A percentile compares a stretch with the other conserved stretches of the same genome.
Conservation (phyloP, 2,888 invertebrate species). For the Torymus auratus region DNA sequence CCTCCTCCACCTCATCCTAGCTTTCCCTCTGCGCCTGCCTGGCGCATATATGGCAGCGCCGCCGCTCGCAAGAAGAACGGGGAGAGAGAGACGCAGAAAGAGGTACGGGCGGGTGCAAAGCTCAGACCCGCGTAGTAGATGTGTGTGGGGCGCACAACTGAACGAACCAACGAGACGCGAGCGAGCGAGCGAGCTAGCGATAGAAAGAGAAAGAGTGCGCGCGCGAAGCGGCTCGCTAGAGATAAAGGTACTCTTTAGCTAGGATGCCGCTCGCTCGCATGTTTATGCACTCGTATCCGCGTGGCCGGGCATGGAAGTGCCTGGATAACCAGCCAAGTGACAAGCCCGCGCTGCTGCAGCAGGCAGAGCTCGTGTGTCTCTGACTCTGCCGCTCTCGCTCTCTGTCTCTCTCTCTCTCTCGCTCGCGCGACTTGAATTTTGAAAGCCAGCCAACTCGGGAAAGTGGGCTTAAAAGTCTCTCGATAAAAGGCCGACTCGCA, state of each 20-base stretch:
- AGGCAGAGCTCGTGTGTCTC: slow-evolving; percentile 38
- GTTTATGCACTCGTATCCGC: slow-evolving; percentile 76
- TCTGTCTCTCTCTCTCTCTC: slow-evolving; percentile 29
- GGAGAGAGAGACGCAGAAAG: slow-evolving; percentile 33
- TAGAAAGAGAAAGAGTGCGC: slow-evolving; percentile 58
- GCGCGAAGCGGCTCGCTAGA: slow-evolving; percentile 71
- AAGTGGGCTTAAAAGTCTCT: slow-evolving; percentile 76
- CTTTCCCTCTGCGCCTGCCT: slow-evolving; percentile 54
- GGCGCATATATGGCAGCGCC: slow-evolving; percentile 50
- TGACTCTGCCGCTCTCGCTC: slow-evolving; percentile 32
- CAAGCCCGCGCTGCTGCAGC: slow-evolving; percentile 67
- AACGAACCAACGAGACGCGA: slow-evolving; percentile 57
- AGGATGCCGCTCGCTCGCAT: slow-evolving; percentile 75
- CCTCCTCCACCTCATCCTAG: slow-evolving; percentile 60
- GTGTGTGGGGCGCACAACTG: slow-evolving; percentile 47
- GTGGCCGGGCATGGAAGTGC: slow-evolving; percentile 76
- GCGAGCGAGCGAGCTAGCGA: slow-evolving; percentile 35
- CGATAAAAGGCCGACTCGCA: slow-evolving; percentile 71
- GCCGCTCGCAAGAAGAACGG: slow-evolving; percentile 24
- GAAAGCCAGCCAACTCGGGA: slow-evolving; percentile 76
- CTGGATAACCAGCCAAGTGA: slow-evolving; percentile 77
- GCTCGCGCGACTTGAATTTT: slow-evolving; percentile 72
- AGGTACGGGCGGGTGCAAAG: background rate
- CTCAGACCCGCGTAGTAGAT: slow-evolving; percentile 13
- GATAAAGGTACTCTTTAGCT: slow-evolving; percentile 66